Base-by-base conservation (phyloP, 2,888 invertebrate genomes). In the Pterostichus niger region DNA sequence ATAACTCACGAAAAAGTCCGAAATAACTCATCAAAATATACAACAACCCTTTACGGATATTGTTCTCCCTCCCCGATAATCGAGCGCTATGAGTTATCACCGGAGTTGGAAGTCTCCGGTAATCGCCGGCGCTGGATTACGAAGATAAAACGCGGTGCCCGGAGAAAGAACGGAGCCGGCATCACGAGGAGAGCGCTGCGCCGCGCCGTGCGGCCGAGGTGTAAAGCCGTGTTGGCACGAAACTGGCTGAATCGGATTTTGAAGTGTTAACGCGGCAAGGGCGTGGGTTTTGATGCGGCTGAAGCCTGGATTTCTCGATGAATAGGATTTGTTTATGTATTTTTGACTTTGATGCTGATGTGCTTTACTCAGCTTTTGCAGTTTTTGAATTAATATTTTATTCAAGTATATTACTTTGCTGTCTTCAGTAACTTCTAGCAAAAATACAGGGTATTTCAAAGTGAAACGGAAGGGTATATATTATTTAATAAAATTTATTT, bases 221-320 rank as follows among this genome's bases (percentile, higher is more conserved):
- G 68, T 44, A 71, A 71, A 71, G 44, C 68, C 68, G 13, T 71
- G 68, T 40, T 56, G 5, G 17, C 17, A 17, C 3, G 17, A 56
- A 71, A 40, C 11, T 40, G 17, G 44, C 24, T 24, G 68, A 71
- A 71, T 71, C 68, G 68, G 68, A 71, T 64, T 64, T 71, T 44
- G 44, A 71, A 71, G 44, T 15, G 68, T 71, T 71, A 44, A 40
- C 44, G 13, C 44, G 40, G 44, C 68, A 71, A 71, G 68, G 44
- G 17, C 44, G 68, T 44, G 15, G 9, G 17, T 15, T 17, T 40
- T 71, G 68, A 44, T 68, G 68, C 40, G 40, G 40, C 44, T 71
- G 68, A 9, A 3, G 64, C 6, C 33, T 64, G 35, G 35, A 35
- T 61, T 24, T 40, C n/a, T 31, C 61, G 31, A 64, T 35, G 40